Percentiles rank a stretch among this genome's conserved stretches.
phyloP scores from a whole-genome alignment of 2,113 vertebrate species.

The Bambusicola thoracicus region DNA sequence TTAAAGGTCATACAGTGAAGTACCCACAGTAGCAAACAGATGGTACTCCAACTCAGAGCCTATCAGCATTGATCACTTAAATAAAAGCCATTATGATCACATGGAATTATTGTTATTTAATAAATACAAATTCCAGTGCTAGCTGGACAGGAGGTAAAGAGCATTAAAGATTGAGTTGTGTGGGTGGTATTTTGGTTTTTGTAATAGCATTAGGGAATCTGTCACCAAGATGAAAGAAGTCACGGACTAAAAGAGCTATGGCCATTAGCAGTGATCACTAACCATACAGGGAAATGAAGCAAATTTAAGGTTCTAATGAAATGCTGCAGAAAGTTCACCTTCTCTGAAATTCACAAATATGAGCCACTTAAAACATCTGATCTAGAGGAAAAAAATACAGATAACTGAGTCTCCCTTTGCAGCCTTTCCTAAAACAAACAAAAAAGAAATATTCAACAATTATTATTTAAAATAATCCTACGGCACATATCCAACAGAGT shows the following conservation, averaged over 20 bases:
- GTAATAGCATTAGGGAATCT: background rate
- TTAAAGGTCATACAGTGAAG: background rate
- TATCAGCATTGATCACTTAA: background rate
- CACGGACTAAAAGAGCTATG: background rate
- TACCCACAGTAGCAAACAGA: background rate
- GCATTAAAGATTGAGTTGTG: background rate
- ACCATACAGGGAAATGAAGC: accelerated
- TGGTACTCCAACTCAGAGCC: background rate
- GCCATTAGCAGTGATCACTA: background rate
- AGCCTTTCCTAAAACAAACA: background rate
- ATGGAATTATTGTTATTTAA: background rate
- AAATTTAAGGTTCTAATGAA: background rate
- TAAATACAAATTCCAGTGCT: background rate
- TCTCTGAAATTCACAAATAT: background rate
- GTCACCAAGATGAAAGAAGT: background rate
- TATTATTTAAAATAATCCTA: background rate
- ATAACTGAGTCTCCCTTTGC: background rate
- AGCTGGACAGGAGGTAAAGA: background rate
- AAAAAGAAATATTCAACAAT: background rate
- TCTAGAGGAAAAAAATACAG: background rate
- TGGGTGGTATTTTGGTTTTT: background rate
- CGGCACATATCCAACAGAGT: background rate
- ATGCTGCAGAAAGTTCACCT: background rate
- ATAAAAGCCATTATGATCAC: background rate
- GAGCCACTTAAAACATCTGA: background rate